phyloP scores from a whole-genome alignment of 2,888 invertebrate species.

The Drosophila greeni region DNA sequence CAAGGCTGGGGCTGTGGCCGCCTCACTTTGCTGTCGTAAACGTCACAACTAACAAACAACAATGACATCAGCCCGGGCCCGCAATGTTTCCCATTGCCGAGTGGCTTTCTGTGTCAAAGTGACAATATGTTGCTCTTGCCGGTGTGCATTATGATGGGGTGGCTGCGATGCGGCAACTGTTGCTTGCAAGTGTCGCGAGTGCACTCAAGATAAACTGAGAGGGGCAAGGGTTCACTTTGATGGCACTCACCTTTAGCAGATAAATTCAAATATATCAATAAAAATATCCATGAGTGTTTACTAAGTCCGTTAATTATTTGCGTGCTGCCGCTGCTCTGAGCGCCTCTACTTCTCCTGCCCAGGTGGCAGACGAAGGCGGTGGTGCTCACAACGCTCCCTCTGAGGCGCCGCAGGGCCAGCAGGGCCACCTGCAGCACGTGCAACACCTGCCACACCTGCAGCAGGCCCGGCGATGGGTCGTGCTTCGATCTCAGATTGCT shows the following conservation, averaged over 20 bases:
- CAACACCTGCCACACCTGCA: conserved; percentile 61
- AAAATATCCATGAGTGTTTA: conserved; percentile 79
- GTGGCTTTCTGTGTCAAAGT: conserved; percentile 75
- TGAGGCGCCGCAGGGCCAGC: conserved; percentile 31
- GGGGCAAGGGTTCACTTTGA: conserved; percentile 15
- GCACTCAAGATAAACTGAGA: conserved; percentile 43
- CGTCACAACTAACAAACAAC: conserved; percentile 46
- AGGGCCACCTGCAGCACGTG: conserved; percentile 40
- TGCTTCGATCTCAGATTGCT: conserved; percentile 39
- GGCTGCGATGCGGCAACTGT: conserved; percentile 54
- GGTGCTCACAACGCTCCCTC: conserved; percentile 46
- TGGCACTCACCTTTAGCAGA: conserved; percentile 79
- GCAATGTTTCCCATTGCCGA: conserved; percentile 49
- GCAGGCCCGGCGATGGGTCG: conserved; percentile 43
- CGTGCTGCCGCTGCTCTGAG: conserved; percentile 48
- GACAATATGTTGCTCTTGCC: conserved; percentile 70
- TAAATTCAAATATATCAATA: conserved; percentile 79
- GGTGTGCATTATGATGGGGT: conserved; percentile 29
- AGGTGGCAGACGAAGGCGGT: conserved; percentile 56
- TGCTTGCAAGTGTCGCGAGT: conserved; percentile 38
- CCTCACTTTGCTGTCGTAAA: conserved; percentile 71
- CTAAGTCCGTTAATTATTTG: conserved; percentile 75
- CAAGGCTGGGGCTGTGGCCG: conserved; percentile 57
- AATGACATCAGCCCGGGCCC: conserved; percentile 58
- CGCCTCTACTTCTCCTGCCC: conserved; percentile 42